Evolutionary conservation across 30 jellyfish, hydroid and myxozoan species (phyloP).

Genomic region (Calvadosia cruxmelitensis): DNA sequence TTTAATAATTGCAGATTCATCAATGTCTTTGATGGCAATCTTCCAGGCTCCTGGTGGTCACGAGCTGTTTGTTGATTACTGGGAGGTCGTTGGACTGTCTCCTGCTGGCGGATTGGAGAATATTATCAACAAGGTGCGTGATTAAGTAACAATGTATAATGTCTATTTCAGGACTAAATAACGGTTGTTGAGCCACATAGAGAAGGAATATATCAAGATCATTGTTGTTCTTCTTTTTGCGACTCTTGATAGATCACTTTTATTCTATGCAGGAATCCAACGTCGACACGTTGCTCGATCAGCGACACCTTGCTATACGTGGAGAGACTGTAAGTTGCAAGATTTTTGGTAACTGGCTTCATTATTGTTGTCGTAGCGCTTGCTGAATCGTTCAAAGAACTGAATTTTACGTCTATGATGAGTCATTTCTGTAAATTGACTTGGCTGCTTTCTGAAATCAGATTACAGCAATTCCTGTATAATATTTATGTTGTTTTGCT

Average conservation of each 20-base stretch:
- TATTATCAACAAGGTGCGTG: slow-evolving; percentile 65
- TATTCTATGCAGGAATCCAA: slow-evolving; percentile 59
- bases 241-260: no score
- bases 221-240: neutral
- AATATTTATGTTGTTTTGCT: no score
- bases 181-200: no score
- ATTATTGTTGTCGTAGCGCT: no score
- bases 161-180: no score
- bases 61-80: slow-evolving; percentile 79
- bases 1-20: no score
- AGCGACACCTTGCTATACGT: slow-evolving; percentile 84
- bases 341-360: no score
- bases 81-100: slow-evolving; percentile 98
- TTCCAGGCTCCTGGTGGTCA: slow-evolving; percentile 99
- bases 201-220: neutral
- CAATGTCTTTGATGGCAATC: no score
- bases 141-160: no score
- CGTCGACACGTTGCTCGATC: slow-evolving; percentile 84
- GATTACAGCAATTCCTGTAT: no score
- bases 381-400: no score
- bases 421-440: neutral
- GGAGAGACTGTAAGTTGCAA: slow-evolving; percentile 70
- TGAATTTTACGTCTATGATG: neutral
- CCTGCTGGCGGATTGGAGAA: slow-evolving; percentile 98
- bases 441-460: neutral